phyloP scores from a whole-genome alignment of 2,888 invertebrate species.

The Stenotaenia linearis region DNA sequence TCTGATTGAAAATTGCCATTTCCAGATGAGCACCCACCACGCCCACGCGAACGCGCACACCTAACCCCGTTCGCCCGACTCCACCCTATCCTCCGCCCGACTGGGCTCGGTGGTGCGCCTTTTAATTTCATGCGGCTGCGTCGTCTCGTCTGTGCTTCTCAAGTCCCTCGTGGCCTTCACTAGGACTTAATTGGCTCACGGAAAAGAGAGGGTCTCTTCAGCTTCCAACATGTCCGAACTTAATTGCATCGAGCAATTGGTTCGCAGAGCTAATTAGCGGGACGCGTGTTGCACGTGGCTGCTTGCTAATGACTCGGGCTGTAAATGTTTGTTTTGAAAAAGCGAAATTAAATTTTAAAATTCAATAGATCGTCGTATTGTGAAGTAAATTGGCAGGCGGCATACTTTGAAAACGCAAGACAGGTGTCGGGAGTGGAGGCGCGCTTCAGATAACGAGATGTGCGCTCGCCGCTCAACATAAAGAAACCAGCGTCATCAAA shows the following conservation, averaged over 20 bases:
- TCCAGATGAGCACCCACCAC: not conserved
- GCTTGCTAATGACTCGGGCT: not conserved
- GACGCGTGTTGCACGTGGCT: not conserved
- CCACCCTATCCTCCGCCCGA: not conserved
- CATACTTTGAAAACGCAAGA: not conserved
- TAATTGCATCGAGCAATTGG: not conserved
- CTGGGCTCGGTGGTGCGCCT: not conserved
- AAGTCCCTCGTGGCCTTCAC: not conserved
- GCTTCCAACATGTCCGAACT: not conserved
- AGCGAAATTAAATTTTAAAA: constrained; percentile 33
- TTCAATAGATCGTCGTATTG: constrained; percentile 17
- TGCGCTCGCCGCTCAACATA: not conserved
- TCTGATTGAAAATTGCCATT: not conserved
- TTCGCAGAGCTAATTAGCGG: not conserved
- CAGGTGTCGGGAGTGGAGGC: not conserved
- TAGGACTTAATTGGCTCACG: not conserved
- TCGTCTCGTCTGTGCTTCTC: not conserved
- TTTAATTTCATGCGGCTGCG: not conserved
- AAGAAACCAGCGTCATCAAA: not conserved
- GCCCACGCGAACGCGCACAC: not conserved
- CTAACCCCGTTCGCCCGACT: not conserved
- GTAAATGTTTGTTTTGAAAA: constrained; percentile 32
- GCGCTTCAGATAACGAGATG: not conserved
- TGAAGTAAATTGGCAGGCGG: not conserved
- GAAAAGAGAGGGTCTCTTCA: not conserved